phyloP scores from a whole-genome alignment of 2,797 vertebrate species.

The Naso thynnoides region DNA sequence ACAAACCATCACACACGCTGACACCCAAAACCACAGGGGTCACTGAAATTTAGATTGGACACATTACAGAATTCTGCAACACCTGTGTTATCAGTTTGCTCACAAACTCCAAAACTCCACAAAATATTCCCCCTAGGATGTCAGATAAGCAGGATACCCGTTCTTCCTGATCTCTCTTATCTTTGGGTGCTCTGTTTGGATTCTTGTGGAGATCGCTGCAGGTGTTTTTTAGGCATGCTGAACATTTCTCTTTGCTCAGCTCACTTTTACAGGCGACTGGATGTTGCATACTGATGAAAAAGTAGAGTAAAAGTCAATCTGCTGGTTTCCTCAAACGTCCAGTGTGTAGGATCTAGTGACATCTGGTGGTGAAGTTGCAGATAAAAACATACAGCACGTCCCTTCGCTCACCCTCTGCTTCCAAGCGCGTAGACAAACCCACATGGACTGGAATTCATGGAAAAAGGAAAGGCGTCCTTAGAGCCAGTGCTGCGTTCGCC shows the following conservation, averaged over 20 bases:
- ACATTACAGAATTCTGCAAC: background rate
- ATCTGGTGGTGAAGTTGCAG: too few relatives aligned
- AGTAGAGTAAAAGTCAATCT: background rate
- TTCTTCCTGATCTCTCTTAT: background rate
- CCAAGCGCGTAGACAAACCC: too few relatives aligned
- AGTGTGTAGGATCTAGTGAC: too few relatives aligned
- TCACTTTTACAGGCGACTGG: background rate
- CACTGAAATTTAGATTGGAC: background rate
- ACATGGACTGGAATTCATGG: too few relatives aligned
- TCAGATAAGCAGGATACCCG: too few relatives aligned
- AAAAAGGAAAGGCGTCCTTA: too few relatives aligned
- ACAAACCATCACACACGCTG: background rate
- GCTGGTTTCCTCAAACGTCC: too few relatives aligned
- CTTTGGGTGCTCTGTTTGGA: background rate
- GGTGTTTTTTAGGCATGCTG: background rate
- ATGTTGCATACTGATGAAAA: background rate
- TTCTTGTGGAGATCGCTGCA: background rate
- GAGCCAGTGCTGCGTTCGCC: too few relatives aligned
- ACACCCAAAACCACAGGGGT: constrained; percentile 15
- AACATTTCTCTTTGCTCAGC: background rate
- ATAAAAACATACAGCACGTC: too few relatives aligned
- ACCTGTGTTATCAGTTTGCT: background rate
- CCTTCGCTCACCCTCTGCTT: too few relatives aligned
- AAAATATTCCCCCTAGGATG: too few relatives aligned
- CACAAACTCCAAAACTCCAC: too few relatives aligned